Conservation (phyloP, 2,113 vertebrate genomes). For the Tachuris rubrigastra region DNA sequence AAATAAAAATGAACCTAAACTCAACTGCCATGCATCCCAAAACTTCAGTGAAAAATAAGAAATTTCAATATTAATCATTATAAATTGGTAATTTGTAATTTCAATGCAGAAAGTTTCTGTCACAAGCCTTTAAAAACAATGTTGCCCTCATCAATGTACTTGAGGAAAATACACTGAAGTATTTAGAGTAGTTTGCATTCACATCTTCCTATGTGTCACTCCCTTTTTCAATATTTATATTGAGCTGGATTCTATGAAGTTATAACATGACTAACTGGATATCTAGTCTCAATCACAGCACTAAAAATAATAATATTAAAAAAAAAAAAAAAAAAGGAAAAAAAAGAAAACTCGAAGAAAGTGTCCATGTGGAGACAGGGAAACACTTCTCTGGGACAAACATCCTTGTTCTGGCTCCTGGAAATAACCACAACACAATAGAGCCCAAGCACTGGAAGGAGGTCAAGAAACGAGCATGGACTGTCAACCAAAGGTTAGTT, state of each 20-base stretch:
- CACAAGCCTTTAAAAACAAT: neutral
- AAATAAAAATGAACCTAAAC: neutral
- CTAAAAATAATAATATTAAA: neutral
- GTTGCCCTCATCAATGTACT: neutral
- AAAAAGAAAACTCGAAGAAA: neutral
- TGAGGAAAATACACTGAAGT: neutral
- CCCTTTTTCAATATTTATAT: neutral
- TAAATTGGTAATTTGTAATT: neutral
- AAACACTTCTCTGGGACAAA: neutral
- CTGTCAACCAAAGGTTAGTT: neutral
- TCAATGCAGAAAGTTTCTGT: neutral
- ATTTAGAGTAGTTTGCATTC: neutral
- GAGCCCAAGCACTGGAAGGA: neutral
- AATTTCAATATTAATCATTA: neutral
- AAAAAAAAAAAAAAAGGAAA: neutral
- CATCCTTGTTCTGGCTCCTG: neutral
- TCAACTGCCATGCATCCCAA: neutral
- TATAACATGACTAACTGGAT: neutral
- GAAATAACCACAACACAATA: neutral
- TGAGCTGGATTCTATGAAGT: neutral
- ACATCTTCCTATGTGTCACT: neutral
- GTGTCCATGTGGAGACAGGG: neutral
- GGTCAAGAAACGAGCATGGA: neutral
- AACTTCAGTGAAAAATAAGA: neutral
- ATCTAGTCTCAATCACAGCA: neutral